A percentile compares a stretch with the other conserved stretches of the same genome.
Evolutionary conservation across 2,113 vertebrate species (phyloP).

Genomic region (Progne subis): DNA sequence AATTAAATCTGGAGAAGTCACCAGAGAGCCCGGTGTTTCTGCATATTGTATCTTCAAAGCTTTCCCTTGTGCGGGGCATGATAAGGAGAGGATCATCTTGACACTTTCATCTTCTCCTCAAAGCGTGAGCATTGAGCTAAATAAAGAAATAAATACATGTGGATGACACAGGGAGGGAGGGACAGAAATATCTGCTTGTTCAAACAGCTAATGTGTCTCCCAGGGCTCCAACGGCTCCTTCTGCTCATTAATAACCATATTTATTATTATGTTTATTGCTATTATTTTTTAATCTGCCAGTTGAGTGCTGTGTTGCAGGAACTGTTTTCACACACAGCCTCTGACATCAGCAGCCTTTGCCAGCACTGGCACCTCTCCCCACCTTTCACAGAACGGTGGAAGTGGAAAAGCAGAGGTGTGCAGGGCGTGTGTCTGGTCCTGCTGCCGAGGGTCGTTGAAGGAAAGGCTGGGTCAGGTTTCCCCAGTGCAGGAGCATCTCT

Average conservation of each 20-base stretch:
- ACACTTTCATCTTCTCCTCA: slow-evolving; percentile 63
- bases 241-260: slow-evolving; percentile 13
- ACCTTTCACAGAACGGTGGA: background rate
- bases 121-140: slow-evolving; percentile 54
- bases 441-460: accelerated
- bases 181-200: slow-evolving; percentile 8
- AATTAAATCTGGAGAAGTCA: slow-evolving; percentile 77
- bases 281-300: background rate
- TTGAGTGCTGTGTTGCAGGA: background rate
- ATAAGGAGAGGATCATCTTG: slow-evolving; percentile 67
- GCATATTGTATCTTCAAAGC: slow-evolving; percentile 70
- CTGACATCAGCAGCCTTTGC: accelerated
- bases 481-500: background rate
- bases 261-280: background rate
- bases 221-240: background rate
- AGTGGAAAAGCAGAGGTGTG: background rate
- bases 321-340: background rate
- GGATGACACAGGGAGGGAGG: slow-evolving; percentile 11
- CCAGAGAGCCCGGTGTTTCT: slow-evolving; percentile 67
- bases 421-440: background rate
- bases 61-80: slow-evolving; percentile 39
- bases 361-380: background rate
- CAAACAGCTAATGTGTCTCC: slow-evolving; percentile 19
- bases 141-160: slow-evolving; percentile 43
- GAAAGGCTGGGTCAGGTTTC: background rate